These are phyloP conservation scores for Phrynocephalus forsythii DNA, from an alignment of 2,797 vertebrate species.

Conservation along the genomic window DNA sequence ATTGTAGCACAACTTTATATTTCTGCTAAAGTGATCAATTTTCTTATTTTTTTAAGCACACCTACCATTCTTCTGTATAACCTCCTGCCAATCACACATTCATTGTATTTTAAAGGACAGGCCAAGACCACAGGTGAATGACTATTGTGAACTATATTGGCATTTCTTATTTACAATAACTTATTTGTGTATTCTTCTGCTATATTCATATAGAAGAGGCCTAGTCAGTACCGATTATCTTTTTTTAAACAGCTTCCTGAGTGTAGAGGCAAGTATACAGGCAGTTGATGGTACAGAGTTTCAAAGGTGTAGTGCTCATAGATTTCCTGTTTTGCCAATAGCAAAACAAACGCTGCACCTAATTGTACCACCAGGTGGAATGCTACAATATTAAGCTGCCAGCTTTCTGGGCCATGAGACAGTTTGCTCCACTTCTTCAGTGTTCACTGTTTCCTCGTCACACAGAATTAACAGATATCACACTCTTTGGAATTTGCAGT, in stretches of 20 bases:
- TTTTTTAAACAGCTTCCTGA: neutral
- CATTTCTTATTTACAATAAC: neutral
- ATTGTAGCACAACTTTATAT: neutral
- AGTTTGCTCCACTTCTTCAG: neutral
- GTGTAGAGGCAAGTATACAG: neutral
- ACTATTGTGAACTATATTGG: neutral
- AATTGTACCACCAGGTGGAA: neutral
- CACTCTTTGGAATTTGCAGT: slow-evolving; percentile 47
- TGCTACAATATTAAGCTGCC: neutral
- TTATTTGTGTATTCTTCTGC: neutral
- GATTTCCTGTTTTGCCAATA: neutral
- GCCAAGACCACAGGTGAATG: neutral
- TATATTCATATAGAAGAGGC: neutral
- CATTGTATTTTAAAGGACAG: neutral
- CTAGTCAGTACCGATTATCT: neutral
- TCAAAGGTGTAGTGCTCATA: neutral
- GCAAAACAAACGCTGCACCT: neutral
- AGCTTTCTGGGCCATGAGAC: neutral
- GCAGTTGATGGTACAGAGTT: neutral
- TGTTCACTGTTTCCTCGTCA: slow-evolving; percentile 5
- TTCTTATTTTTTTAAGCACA: neutral
- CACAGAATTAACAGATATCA: neutral
- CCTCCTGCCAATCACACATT: neutral
- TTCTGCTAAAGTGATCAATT: fast-evolving
- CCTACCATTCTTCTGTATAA: neutral